Evolutionary conservation across 2,888 invertebrate genomes (phyloP), one percentile per base, ranked within the genome.

Genomic region (Marasmarcha lunaedactyla): DNA sequence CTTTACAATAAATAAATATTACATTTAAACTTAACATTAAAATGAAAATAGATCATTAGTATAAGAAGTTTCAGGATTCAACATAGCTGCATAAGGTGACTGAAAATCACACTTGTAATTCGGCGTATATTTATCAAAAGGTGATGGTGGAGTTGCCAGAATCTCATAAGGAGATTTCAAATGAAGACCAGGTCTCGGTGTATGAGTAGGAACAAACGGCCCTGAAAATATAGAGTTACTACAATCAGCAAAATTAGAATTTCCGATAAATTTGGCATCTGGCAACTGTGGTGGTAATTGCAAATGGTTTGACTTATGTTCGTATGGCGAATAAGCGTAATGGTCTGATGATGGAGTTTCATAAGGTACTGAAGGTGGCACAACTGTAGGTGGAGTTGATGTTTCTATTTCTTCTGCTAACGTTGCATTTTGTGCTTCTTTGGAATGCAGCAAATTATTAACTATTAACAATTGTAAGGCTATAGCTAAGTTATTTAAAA

Each of bases 401-500:
- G n/a, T 20, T 40, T 39, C 33, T 6, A 27, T 2, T 13, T 34
- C 37, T 15, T 39, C 7, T 42, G 46, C 40, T 11, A 40, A 7
- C 2, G 40, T 15, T 51, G 43, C 12, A 50, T 44, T 1, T 11
- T 15, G 35, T 14, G 14, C 39, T 15, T 35, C 27, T 36, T 40
- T 35, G 1, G 69, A 63, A 6, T 56, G 44, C 5, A 78, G 43
- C 10, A 79, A 59, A 42, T 77, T 78, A 25, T 62, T 76, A 0
- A 79, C 55, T 5, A 78, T 66, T 1, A 79, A 41, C 5, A 79
- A 41, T 27, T 78, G 78, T 36, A 79, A 49, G 0, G 78, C 76
- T 27, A 78, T 65, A 1, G 78, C 79, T 44, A 79, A 49, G 44
- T 78, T 79, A 34, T 78, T 79, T 1, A 79, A 42, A 1, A 77